Base-by-base conservation (phyloP, 2,888 invertebrate species). In the Aelia acuminata region DNA sequence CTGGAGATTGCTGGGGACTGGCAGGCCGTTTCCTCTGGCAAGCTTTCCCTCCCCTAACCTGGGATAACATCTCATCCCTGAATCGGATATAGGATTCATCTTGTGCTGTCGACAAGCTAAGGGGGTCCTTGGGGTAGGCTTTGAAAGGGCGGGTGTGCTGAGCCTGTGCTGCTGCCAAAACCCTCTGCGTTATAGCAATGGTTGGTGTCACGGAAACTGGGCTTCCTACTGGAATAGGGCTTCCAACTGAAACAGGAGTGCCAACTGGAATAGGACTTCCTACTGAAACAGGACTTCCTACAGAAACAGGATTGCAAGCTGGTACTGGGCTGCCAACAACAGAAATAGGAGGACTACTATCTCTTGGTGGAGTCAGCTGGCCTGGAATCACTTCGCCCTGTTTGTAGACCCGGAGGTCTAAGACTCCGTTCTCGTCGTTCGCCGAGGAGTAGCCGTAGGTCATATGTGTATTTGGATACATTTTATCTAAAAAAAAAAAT, bases 81-180 rank as follows among this genome's bases (percentile, higher is more conserved):
- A 96, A 97, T 53, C 95, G 94, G 5, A 94, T 93, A 91, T 96
- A 97, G 7, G 95, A 95, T 87, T 96, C 95, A 70, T 94, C 94
- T 0, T 94, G 94, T 80, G 94, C 94, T 91, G 93, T 94, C 88
- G 94, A 94, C 31, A 94, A 92, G 5, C 94, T 91, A 18, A 93
- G 91, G 0, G 95, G 95, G 91, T 96, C 95, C 90, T 95, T 95
- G 0, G 96, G 95, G 91, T 95, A 96, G 0, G 95, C 95, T 91
- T 95, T 95, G 91, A 95, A 95, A 0, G 95, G 95, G 3, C 95
- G 93, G 0, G 94, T 93, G 10, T 87, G 88, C 48, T 88, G 87
- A 3, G 84, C 47, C 31, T 87, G 63, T 7, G 89, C 87, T n/a
- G 89, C 89, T 35, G 89, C 90, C 43, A 90, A 89, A 50, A 90